Conservation (phyloP, 37 sponge, comb jelly and placozoan species). For the Halisarca cf. caerulea region DNA sequence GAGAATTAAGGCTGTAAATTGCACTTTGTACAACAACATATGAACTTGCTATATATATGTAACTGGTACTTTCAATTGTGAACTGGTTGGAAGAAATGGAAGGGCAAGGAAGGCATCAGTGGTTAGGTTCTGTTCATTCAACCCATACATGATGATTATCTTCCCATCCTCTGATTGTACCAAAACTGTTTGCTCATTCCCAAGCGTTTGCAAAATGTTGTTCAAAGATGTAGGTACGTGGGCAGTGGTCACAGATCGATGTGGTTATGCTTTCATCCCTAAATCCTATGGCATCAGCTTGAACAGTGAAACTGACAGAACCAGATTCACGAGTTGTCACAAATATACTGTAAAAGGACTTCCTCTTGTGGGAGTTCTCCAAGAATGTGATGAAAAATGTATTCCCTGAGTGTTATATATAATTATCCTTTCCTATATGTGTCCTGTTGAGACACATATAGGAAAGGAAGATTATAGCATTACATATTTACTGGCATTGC, state of each 20-base stretch:
- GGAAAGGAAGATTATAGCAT: too few relatives aligned
- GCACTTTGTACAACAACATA: background rate
- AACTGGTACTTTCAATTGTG: background rate
- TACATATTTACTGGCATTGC: too few relatives aligned
- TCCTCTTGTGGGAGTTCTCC: background rate
- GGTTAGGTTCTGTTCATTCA: slow-evolving; percentile 26
- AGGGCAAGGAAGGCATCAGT: slow-evolving; percentile 56
- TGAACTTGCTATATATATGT: background rate
- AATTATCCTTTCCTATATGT: too few relatives aligned
- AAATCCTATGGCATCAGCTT: background rate
- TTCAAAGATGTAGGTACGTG: background rate
- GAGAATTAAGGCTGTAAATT: slow-evolving; percentile 6
- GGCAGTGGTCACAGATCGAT: background rate
- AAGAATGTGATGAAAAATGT: slow-evolving; percentile 9
- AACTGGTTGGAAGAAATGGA: background rate
- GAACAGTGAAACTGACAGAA: background rate
- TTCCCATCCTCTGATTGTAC: background rate
- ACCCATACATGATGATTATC: slow-evolving; percentile 23
- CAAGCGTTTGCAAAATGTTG: background rate
- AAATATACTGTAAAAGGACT: background rate
- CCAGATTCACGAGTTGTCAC: background rate
- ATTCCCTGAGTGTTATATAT: background rate
- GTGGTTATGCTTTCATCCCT: background rate
- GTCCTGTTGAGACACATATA: too few relatives aligned
- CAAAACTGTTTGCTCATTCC: background rate